Percentiles rank a stretch among this genome's conserved stretches.
phyloP scores from a whole-genome alignment of 2,888 invertebrate genomes.

The Drosophila atripex region DNA sequence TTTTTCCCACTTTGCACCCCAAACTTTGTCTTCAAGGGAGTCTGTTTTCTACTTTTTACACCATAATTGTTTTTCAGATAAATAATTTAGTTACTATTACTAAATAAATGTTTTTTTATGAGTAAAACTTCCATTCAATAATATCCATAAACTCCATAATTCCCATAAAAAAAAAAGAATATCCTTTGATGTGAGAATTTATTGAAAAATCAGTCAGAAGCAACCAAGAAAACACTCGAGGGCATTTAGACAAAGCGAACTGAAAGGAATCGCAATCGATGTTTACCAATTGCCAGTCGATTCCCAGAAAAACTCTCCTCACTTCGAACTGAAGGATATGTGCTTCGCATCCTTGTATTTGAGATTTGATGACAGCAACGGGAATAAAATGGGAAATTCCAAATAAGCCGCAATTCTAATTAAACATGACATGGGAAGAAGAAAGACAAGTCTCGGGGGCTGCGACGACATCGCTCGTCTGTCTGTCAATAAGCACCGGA shows the following conservation, averaged over 20 bases:
- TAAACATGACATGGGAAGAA: slow-evolving; percentile 35
- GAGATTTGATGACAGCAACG: background rate
- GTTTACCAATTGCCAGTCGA: background rate
- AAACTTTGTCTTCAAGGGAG: too few species aligned
- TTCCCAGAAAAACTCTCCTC: background rate
- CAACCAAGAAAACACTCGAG: background rate
- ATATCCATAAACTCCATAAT: too few species aligned
- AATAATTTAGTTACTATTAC: too few species aligned
- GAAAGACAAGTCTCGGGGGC: background rate
- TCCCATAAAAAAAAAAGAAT: background rate
- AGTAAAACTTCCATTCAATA: too few species aligned
- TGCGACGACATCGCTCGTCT: slow-evolving; percentile 10
- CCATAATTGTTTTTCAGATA: too few species aligned
- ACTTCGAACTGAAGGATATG: background rate
- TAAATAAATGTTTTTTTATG: too few species aligned
- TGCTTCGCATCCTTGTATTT: background rate
- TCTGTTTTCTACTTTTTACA: too few species aligned
- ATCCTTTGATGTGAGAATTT: slow-evolving; percentile 1
- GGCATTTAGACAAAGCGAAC: background rate
- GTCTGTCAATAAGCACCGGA: slow-evolving; percentile 60
- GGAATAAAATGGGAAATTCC: slow-evolving; percentile 8
- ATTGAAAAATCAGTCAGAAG: background rate
- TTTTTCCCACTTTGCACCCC: too few species aligned
- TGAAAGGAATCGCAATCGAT: background rate
- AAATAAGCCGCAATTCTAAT: slow-evolving; percentile 47